Percentiles rank a stretch among this genome's conserved stretches.
phyloP scores from a whole-genome alignment of 1,140 invertebrate genomes.

The Pogonomyrmex californicus region DNA sequence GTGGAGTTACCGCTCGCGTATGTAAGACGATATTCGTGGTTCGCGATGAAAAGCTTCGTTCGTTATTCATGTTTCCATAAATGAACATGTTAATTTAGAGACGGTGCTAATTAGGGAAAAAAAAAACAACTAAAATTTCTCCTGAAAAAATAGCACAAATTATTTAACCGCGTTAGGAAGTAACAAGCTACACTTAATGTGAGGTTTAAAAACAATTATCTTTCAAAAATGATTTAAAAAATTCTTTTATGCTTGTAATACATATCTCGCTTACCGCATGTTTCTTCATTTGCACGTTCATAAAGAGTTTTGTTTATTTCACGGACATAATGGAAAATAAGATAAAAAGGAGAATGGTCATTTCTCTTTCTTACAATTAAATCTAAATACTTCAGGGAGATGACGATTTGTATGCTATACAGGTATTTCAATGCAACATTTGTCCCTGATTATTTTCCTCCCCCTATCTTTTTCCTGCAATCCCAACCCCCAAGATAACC shows the following conservation, averaged over 20 bases:
- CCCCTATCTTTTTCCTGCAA: conserved; percentile 58
- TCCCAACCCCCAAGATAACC: conserved; percentile 70
- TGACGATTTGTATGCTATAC: conserved; percentile 66
- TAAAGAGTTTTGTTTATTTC: not conserved
- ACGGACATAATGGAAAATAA: not conserved
- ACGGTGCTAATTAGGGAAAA: conserved; percentile 7
- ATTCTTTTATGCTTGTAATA: not conserved
- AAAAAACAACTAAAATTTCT: not conserved
- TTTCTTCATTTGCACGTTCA: not conserved
- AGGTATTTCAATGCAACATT: not conserved
- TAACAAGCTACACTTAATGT: not conserved
- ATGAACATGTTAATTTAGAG: conserved; percentile 34
- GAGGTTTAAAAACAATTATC: not conserved
- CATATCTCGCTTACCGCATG: not conserved
- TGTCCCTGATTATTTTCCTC: conserved; percentile 10
- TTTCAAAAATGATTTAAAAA: not conserved
- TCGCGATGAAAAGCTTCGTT: conserved; percentile 34
- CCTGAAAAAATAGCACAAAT: conserved; percentile 7
- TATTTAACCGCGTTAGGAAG: conserved; percentile 32
- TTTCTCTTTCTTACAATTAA: not conserved
- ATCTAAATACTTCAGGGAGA: not conserved
- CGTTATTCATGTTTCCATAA: conserved; percentile 41
- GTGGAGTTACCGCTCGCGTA: conserved; percentile 36
- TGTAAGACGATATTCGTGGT: conserved; percentile 46
- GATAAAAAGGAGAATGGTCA: not conserved